Evolutionary conservation across 2,888 invertebrate species (phyloP).

Genomic region (Crepidodera aurea): DNA sequence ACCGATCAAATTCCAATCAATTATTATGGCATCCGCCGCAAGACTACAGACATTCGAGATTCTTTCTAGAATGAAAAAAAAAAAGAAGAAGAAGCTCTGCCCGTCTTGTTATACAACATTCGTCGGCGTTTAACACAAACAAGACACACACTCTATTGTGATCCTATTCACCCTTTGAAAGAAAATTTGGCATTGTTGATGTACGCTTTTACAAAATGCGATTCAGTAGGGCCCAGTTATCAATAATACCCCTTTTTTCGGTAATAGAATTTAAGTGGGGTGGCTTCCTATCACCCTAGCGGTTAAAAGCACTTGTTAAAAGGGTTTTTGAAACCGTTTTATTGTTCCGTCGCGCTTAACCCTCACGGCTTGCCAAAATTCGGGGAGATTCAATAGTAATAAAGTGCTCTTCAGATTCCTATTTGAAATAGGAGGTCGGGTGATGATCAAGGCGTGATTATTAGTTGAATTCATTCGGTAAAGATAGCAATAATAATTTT

Average conservation of each 20-base stretch:
- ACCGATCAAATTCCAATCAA: constrained; percentile 23
- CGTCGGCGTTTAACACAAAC: constrained; percentile 49
- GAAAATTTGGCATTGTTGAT: constrained; percentile 36
- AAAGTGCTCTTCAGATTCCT: constrained; percentile 15
- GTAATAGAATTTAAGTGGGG: constrained; percentile 39
- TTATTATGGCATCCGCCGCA: constrained; percentile 18
- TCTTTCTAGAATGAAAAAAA: constrained; percentile 12
- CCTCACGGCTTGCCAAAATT: constrained; percentile 38
- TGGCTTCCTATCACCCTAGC: constrained; percentile 36
- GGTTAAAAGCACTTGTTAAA: constrained; percentile 44
- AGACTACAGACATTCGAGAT: constrained; percentile 33
- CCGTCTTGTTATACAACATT: constrained; percentile 47
- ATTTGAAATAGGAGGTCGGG: too few relatives aligned
- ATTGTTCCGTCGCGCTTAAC: constrained; percentile 34
- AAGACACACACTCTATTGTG: constrained; percentile 37
- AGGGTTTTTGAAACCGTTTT: constrained; percentile 37
- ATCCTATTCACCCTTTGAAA: constrained; percentile 41
- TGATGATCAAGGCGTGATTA: too few relatives aligned
- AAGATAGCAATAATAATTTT: too few relatives aligned
- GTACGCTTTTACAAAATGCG: constrained; percentile 33
- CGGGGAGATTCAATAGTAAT: constrained; percentile 10
- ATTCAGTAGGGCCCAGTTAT: constrained; percentile 40
- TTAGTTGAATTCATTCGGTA: too few relatives aligned
- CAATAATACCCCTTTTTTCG: constrained; percentile 41
- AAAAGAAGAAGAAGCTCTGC: constrained; percentile 23